Conservation (phyloP, 2,888 invertebrate genomes). For the Cyaniris semiargus region DNA sequence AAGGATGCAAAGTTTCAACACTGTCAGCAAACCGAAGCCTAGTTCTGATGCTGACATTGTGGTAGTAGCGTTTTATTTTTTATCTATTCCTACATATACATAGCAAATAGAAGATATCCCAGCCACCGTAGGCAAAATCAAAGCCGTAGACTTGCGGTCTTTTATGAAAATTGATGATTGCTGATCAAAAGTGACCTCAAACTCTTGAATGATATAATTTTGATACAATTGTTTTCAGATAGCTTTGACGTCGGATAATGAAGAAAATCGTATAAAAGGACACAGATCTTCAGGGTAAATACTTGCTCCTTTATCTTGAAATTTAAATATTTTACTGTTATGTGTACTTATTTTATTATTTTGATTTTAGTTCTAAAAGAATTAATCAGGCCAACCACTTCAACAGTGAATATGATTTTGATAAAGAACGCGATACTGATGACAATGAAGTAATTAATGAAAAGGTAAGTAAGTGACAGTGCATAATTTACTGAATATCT, state of each 20-base stretch:
- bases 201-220: neutral
- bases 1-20: neutral
- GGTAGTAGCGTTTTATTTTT: constrained; percentile 47
- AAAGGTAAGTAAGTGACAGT: neutral
- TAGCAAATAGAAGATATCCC: neutral
- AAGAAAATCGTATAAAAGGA: constrained; percentile 43
- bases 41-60: constrained; percentile 56
- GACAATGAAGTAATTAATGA: neutral
- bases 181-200: too few species aligned
- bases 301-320: neutral
- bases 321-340: neutral
- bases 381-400: neutral
- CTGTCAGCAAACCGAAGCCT: neutral
- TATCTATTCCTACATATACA: neutral
- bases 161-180: too few species aligned
- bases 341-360: neutral
- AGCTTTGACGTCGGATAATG: constrained; percentile 57
- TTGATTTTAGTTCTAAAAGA: neutral
- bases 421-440: neutral
- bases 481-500: neutral
- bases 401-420: neutral
- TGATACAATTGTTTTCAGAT: constrained; percentile 51
- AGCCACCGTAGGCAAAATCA: too few species aligned
- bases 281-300: constrained; percentile 3
- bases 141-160: too few species aligned